phyloP scores from a whole-genome alignment of 2,797 vertebrate genomes.

The Anolis apletophallus region DNA sequence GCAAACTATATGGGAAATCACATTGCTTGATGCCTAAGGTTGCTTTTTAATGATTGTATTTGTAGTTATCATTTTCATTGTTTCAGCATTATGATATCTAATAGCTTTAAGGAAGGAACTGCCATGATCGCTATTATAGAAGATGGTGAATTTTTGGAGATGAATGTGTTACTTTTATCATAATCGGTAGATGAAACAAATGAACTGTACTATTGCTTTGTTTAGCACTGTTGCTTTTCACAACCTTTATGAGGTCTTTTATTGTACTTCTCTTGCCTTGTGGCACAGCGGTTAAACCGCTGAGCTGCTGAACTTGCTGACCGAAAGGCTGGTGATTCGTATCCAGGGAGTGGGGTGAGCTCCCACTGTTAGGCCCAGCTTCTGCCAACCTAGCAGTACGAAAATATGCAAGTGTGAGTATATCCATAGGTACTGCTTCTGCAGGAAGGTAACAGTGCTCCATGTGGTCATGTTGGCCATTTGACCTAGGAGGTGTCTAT shows the following conservation, averaged over 20 bases:
- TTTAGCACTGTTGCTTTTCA: too few relatives aligned
- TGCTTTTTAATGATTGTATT: conserved; percentile 10
- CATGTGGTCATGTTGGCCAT: too few relatives aligned
- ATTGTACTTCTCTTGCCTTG: not conserved
- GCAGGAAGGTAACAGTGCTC: too few relatives aligned
- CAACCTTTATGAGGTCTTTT: not conserved
- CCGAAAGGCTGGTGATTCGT: too few relatives aligned
- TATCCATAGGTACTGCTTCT: too few relatives aligned
- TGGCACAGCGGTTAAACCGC: too few relatives aligned
- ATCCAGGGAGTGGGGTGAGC: too few relatives aligned
- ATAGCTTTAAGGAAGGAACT: conserved; percentile 26
- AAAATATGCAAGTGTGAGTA: too few relatives aligned
- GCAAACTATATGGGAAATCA: conserved; percentile 2
- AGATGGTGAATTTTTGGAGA: conserved; percentile 18
- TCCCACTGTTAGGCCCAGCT: too few relatives aligned
- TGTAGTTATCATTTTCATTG: conserved; percentile 21
- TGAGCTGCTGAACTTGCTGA: too few relatives aligned
- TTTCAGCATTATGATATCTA: conserved; percentile 12
- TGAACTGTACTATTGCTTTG: not conserved
- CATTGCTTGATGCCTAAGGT: conserved; percentile 20
- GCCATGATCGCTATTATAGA: conserved; percentile 28
- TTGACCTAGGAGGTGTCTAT: too few relatives aligned
- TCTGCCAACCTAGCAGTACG: too few relatives aligned
- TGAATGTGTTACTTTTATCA: conserved; percentile 17
- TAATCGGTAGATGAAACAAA: conserved; percentile 17